Base-by-base conservation (phyloP, 2,113 vertebrate species). In the Psammodynastes pulverulentus region DNA sequence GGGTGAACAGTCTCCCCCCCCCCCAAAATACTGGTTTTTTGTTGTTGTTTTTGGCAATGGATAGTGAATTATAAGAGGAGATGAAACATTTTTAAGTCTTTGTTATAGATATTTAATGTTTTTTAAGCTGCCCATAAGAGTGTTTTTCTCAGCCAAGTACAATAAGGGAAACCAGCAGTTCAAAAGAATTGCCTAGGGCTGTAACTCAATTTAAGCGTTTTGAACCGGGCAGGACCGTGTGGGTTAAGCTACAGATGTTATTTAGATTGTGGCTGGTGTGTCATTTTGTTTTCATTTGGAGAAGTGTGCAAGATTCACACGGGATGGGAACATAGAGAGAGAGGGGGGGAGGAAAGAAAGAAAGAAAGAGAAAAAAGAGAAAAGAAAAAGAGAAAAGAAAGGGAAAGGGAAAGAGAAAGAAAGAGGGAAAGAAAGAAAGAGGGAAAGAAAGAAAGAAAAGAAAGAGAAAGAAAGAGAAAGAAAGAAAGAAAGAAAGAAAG, bases 281-380 rank as follows among this genome's bases (percentile, higher is more conserved):
- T 34, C n/a, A n/a, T 67, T 67, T n/a, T n/a, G 58, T 67, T 79
- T 79, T 79, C 67, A 39, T 79, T 67, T 13, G 9, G 58, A n/a
- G 58, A 67, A n/a, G 29, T 8, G 15, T 79, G 67, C n/a, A 39
- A 19, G n/a, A 72, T 72, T 19, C 29, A 72, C n/a, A 15, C 15
- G n/a, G n/a, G n/a, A 7, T 39, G 5, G 67, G n/a, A 39, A 72
- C 0, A 1, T 49, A 49, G 48, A 48, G 9, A 48, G 46, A 1
- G 7, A 9, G 46, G 46, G 46, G 9, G 1, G 46, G 46, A 48
- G 8, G 46, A 52, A 0, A 3, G 13, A 15, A 2, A 15, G 51
- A 52, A 2, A 15, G 49, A 51, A 3, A 0, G 49, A 51, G 49
- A n/a, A n/a, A n/a, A n/a, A n/a, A n/a, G n/a, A n/a, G 0, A 3